Evolutionary conservation across 2,888 invertebrate genomes (phyloP), one percentile per base, ranked within the genome.

Genomic region (Idaea dimidiata): DNA sequence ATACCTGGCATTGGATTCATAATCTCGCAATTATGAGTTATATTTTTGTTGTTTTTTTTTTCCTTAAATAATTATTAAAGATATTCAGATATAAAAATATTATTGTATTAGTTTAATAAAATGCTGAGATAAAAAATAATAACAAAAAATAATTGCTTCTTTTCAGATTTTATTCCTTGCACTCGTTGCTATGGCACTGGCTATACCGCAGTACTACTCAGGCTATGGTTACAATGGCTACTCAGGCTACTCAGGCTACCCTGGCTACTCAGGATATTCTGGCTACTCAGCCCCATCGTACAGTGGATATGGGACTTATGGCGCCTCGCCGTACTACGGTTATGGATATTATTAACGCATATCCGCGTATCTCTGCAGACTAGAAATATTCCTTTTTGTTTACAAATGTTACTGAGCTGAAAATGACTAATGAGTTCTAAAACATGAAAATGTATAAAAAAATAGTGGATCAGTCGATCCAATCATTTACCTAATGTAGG

Each of bases 151-250:
- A 58, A 33, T 8, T 43, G 10, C 31, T 65, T 55, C n/a, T 59
- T 61, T 86, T 2, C 80, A 93, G 93, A 73, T 93, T 58, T 77
- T 93, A 63, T 73, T 93, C 60, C 85, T 93, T 69, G 87, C 89
- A 63, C 73, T 93, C 33, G 62, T 93, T 79, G 88, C 93, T 60
- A 17, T 94, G 70, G 83, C 92, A 66, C 72, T 92, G 77, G 89
- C 94, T 66, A 84, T 87, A 75, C 84, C 94, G 0, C 91, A 91
- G 68, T 73, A 82, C 14, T 90, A 89, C 72, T 74, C 84, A 17
- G 77, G 84, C 3, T 87, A 86, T 60, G 85, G 87, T 5, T 88
- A 87, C 67, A 79, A 78, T 10, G 74, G 80, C 57, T 88, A 88
- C 68, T 77, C 83, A 0, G 68, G 77, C 1, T 89, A 88, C 65